Conservation (phyloP, 2,113 vertebrate genomes). For the Eubucco bourcierii region DNA sequence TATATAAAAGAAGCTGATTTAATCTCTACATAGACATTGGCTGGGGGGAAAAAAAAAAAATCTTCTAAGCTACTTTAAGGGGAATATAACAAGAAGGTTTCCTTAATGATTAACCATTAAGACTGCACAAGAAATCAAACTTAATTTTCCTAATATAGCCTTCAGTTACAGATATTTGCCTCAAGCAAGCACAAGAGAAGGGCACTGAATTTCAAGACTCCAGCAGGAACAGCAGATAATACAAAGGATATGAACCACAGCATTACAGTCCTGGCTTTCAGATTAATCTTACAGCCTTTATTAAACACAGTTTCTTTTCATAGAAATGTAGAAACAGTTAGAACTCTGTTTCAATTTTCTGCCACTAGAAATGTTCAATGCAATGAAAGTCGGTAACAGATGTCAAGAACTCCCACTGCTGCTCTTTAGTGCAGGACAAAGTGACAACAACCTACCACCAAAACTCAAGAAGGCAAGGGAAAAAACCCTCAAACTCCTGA, state of each 20-base stretch:
- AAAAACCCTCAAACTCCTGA: background rate
- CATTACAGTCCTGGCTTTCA: background rate
- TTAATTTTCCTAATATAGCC: background rate
- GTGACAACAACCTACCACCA: background rate
- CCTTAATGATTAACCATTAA: background rate
- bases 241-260: background rate
- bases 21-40: background rate
- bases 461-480: background rate
- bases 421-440: background rate
- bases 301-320: background rate
- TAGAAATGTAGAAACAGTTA: background rate
- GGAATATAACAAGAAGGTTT: background rate
- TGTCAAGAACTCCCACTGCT: background rate
- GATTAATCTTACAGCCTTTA: background rate
- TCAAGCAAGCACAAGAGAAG: background rate
- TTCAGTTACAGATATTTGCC: background rate
- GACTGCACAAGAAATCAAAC: background rate
- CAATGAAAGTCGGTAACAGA: background rate
- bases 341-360: background rate
- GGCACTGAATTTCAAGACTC: background rate
- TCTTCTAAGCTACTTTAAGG: background rate
- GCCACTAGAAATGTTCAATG: background rate
- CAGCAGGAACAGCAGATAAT: background rate
- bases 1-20: background rate
- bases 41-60: background rate